Evolutionary conservation across 2,797 vertebrate species (phyloP).

Genomic region (Neomorphus geoffroyi): DNA sequence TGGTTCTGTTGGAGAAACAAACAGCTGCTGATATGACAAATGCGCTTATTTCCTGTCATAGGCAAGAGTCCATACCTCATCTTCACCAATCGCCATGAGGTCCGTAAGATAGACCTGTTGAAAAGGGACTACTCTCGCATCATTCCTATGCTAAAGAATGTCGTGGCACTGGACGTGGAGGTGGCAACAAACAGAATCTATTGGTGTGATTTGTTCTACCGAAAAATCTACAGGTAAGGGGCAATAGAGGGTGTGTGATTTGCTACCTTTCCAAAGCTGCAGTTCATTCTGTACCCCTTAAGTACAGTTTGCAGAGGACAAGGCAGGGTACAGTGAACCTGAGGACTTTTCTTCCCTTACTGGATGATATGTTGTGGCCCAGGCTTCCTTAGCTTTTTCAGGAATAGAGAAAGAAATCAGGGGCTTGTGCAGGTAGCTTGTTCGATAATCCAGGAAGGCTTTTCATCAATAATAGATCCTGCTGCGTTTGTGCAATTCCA

Average conservation of each 20-base stretch:
- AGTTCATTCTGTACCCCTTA: not conserved
- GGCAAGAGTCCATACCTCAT: constrained; percentile 94
- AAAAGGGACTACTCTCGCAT: constrained; percentile 92
- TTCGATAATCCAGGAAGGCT: not conserved
- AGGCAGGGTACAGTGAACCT: not conserved
- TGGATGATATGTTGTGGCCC: not conserved
- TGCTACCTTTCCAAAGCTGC: not conserved
- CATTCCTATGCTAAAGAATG: constrained; percentile 94
- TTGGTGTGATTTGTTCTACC: constrained; percentile 96
- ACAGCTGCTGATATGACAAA: not conserved
- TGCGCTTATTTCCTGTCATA: constrained; percentile 38
- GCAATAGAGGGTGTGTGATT: not conserved
- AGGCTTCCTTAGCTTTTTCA: not conserved
- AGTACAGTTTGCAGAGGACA: not conserved
- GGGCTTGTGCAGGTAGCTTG: not conserved
- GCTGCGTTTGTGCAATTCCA: not conserved
- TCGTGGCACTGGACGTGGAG: constrained; percentile 94
- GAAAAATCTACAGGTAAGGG: constrained; percentile 96
- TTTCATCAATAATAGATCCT: not conserved
- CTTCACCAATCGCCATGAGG: constrained; percentile 97
- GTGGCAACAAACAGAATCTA: constrained; percentile 95
- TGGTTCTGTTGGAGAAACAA: not conserved
- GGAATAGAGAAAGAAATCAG: not conserved
- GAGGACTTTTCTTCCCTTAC: not conserved
- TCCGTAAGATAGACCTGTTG: constrained; percentile 91